Evolutionary conservation across 1,140 invertebrate species (phyloP), one percentile per base, ranked within the genome.

Genomic region (Zaprionus taronus): DNA sequence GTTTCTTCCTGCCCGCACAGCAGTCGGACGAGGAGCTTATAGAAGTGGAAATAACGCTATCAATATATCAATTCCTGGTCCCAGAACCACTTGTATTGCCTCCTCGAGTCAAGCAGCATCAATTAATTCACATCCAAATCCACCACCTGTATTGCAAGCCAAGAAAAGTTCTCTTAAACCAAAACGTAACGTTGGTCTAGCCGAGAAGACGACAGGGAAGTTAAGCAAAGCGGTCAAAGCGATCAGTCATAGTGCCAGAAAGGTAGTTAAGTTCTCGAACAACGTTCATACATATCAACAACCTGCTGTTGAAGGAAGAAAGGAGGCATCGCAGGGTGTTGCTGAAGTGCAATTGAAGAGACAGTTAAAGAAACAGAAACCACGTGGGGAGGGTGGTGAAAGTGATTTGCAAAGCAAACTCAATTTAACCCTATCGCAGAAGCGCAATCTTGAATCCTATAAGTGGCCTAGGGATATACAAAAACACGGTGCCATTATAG

Each of bases 261-360:
- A 87, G 26, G 84, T 89, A 31, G 84, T 89, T 5, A 90, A 89
- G 26, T 89, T 89, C 41, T 85, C 84, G 17, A 11, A 72, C 20
- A 79, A 85, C 55, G 62, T 87, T 4, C 81, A 75, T 51, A 79
- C 84, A 3, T 81, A 38, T 36, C 31, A 34, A 11, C 68, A 34
- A 11, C 68, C 78, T 5, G 36, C 65, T 4, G 60, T 14, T 14
- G 9, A 22, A 6, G 66, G 38, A 14, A 77, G 44, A 38, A 83
- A 79, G 34, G 90, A 81, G 34, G 81, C 72, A 5, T 17, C 44
- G 4, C 79, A 71, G 12, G 22, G 22, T 22, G 72, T 90, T 55
- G 84, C 81, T 2, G 81, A 79, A 31, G 44, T 81, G 9, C 79
- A 82, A 17, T 38, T 81, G 4, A 84, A 79, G 58, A 79, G 73